Conservation (phyloP, 2,113 vertebrate genomes). For the Erinaceus europaeus region DNA sequence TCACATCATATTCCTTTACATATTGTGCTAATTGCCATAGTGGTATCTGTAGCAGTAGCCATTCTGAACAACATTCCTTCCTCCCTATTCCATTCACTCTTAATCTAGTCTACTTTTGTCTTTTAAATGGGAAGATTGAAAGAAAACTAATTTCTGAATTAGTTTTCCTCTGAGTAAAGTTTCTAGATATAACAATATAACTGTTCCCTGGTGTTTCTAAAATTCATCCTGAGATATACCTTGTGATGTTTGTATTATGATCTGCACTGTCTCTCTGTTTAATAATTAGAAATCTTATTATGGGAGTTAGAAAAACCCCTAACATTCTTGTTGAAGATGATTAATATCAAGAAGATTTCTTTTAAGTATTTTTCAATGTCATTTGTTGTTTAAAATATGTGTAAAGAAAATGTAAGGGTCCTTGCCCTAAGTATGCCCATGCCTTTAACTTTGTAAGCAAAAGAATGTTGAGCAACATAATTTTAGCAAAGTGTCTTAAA, state of each 20-base stretch:
- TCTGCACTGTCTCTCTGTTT: not conserved
- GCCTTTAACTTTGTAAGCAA: not conserved
- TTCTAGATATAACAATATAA: constrained; percentile 6
- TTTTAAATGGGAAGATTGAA: not conserved
- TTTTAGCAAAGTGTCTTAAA: too few relatives aligned
- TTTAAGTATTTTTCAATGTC: too few relatives aligned
- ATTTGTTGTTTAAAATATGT: not conserved
- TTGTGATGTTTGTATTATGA: not conserved
- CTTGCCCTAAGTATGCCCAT: not conserved
- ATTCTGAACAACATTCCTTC: not conserved
- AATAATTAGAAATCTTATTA: not conserved
- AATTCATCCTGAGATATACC: constrained; percentile 11
- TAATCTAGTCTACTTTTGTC: constrained; percentile 1
- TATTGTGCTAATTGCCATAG: not conserved
- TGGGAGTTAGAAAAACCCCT: not conserved
- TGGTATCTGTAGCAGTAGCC: not conserved
- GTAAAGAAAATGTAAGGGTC: constrained; percentile 3
- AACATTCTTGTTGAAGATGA: not conserved
- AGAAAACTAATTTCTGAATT: constrained; percentile 35
- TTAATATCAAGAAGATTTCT: too few relatives aligned
- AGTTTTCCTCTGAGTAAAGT: constrained; percentile 37
- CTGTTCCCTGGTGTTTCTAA: not conserved
- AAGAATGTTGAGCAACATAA: not conserved
- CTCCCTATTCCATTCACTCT: not conserved
- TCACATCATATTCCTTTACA: not conserved